Conservation (phyloP, 2,113 vertebrate genomes). For the Astur gentilis region DNA sequence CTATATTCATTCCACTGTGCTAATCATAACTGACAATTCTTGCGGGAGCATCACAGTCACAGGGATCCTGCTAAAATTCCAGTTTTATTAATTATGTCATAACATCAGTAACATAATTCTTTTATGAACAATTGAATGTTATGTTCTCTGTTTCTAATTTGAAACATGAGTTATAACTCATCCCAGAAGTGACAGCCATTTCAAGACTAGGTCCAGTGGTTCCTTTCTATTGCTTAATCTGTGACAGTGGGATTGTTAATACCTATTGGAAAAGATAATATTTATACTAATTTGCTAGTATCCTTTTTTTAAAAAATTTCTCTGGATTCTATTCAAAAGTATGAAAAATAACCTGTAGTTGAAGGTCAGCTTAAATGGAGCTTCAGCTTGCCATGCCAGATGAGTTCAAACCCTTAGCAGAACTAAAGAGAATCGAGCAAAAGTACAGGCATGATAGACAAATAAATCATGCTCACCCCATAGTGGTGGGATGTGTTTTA, state of each 20-base stretch:
- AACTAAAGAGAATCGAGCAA: neutral
- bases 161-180: neutral
- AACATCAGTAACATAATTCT: neutral
- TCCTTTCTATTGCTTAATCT: neutral
- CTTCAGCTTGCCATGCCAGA: neutral
- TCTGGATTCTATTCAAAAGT: neutral
- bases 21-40: neutral
- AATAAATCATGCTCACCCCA: neutral
- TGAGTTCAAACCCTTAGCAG: neutral
- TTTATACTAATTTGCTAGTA: neutral
- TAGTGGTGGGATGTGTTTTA: neutral
- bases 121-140: neutral
- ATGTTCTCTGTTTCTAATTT: neutral
- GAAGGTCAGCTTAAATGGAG: neutral
- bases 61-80: neutral
- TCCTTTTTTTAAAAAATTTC: neutral
- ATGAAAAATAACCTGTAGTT: neutral
- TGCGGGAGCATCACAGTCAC: neutral
- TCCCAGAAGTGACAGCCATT: neutral
- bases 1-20: neutral
- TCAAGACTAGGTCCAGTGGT: neutral
- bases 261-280: neutral
- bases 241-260: neutral
- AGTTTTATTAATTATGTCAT: neutral
- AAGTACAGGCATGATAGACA: neutral